These are phyloP conservation scores for Sebastes flavidus DNA, from an alignment of 2,797 vertebrate genomes.

Conservation along the genomic window DNA sequence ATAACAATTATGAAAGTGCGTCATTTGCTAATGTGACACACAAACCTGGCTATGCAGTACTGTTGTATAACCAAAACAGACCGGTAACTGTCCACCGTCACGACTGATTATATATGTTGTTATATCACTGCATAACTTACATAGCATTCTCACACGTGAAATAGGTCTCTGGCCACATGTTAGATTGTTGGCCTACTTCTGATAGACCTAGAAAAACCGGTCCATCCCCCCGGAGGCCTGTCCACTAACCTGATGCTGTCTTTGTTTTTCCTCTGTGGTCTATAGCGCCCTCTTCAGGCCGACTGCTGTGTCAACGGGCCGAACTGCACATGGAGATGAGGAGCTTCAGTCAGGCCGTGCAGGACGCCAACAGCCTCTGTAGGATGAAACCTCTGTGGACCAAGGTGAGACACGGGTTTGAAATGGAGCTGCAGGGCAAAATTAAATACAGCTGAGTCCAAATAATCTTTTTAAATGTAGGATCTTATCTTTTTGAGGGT, in stretches of 20 bases:
- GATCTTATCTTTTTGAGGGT: not conserved
- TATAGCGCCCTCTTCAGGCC: conserved; percentile 78
- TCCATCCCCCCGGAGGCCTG: not conserved
- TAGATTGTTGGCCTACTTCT: conserved; percentile 55
- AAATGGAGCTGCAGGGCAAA: not conserved
- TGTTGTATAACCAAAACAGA: not conserved
- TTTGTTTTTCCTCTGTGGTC: conserved; percentile 17
- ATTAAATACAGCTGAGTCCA: not conserved
- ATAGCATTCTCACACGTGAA: not conserved
- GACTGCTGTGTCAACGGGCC: conserved; percentile 80
- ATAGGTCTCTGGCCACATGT: conserved; percentile 31
- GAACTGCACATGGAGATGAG: conserved; percentile 87
- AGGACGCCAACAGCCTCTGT: conserved; percentile 84
- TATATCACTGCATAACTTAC: not conserved
- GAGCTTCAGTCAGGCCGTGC: conserved; percentile 87
- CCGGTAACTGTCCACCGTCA: not conserved
- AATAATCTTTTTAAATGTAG: not conserved
- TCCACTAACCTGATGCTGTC: conserved; percentile 27
- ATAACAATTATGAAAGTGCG: not conserved
- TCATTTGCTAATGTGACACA: not conserved
- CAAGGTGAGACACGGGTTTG: conserved; percentile 79
- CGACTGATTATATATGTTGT: not conserved
- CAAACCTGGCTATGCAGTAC: not conserved
- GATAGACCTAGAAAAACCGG: conserved; percentile 31
- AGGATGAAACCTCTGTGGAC: conserved; percentile 84